These are phyloP conservation scores for Yponomeuta plumbellus DNA, from an alignment of 2,888 invertebrate genomes.

Conservation along the genomic window DNA sequence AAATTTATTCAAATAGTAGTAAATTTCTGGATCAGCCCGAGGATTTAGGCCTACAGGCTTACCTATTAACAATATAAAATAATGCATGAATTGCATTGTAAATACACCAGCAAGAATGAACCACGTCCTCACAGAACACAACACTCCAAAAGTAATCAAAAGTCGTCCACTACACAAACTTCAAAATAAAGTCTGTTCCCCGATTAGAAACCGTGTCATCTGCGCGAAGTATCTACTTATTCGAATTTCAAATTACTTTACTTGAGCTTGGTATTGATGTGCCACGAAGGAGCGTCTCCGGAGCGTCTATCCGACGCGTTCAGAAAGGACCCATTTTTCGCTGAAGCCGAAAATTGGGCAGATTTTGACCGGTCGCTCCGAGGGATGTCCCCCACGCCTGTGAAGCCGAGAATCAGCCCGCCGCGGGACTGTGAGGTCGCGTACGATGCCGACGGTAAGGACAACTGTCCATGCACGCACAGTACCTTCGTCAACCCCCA, in stretches of 20 bases:
- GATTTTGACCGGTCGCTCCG: conserved; percentile 77
- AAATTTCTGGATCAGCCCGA: neutral
- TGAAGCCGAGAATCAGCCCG: conserved; percentile 82
- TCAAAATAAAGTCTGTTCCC: neutral
- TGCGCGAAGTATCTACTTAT: neutral
- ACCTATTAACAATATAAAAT: conserved; percentile 9
- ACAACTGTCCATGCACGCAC: conserved; percentile 57
- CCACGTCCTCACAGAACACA: conserved; percentile 37
- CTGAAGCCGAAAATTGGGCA: conserved; percentile 71
- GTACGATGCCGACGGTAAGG: conserved; percentile 85
- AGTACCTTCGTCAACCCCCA: conserved; percentile 60
- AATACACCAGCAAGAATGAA: conserved; percentile 33
- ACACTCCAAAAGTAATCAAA: conserved; percentile 10
- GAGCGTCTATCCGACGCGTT: conserved; percentile 66
- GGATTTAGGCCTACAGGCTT: neutral
- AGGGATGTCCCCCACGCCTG: conserved; percentile 81
- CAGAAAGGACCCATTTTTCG: conserved; percentile 71
- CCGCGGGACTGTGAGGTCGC: conserved; percentile 83
- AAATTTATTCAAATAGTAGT: neutral
- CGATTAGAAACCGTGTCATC: neutral
- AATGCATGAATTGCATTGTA: conserved; percentile 69
- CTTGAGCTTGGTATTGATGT: conserved; percentile 46
- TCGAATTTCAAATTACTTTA: conserved; percentile 7
- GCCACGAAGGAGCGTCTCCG: conserved; percentile 68
- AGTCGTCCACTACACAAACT: neutral